Percentiles rank a stretch among this genome's conserved stretches.
Conservation (phyloP, 2,888 invertebrate genomes). For the Athetis lepigone region DNA sequence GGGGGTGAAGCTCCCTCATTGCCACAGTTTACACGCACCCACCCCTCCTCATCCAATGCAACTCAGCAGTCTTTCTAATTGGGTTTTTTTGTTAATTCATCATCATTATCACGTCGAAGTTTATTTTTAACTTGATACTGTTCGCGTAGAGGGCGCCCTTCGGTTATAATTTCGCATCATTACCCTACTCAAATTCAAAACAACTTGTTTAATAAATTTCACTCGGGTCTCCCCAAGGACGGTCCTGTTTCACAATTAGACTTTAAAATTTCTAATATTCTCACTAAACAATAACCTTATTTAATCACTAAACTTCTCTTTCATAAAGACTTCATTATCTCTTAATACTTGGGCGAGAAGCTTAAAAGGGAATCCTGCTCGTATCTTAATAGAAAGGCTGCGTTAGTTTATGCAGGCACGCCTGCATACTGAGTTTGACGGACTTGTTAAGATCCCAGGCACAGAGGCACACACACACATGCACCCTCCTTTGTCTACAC, state of each 20-base stretch:
- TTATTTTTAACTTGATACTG: background rate
- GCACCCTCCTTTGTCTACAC: conserved; percentile 36
- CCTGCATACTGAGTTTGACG: conserved; percentile 33
- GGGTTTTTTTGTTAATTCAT: conserved; percentile 6
- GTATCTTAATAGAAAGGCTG: conserved; percentile 14
- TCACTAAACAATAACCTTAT: conserved; percentile 33
- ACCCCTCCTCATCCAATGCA: conserved; percentile 10
- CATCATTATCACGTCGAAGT: background rate
- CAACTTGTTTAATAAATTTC: conserved; percentile 21
- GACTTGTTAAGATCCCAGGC: conserved; percentile 19
- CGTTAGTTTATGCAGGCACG: conserved; percentile 48
- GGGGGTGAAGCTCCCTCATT: conserved; percentile 36
- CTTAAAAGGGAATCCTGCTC: conserved; percentile 16
- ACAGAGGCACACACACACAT: conserved; percentile 9
- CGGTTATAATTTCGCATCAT: conserved; percentile 20
- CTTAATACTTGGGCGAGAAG: conserved; percentile 15
- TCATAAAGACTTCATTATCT: conserved; percentile 23
- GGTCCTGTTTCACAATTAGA: conserved; percentile 45
- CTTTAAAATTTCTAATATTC: conserved; percentile 26
- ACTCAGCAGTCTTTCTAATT: conserved; percentile 13
- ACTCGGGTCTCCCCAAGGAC: conserved; percentile 20
- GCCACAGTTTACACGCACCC: conserved; percentile 8
- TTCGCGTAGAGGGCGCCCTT: background rate
- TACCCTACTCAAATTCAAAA: conserved; percentile 12
- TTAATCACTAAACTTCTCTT: conserved; percentile 19